Percentiles rank a stretch among this genome's conserved stretches.
These are phyloP conservation scores for Montipora efflorescens DNA, from an alignment of 64 coral and sea anemone species.

Conservation along the genomic window DNA sequence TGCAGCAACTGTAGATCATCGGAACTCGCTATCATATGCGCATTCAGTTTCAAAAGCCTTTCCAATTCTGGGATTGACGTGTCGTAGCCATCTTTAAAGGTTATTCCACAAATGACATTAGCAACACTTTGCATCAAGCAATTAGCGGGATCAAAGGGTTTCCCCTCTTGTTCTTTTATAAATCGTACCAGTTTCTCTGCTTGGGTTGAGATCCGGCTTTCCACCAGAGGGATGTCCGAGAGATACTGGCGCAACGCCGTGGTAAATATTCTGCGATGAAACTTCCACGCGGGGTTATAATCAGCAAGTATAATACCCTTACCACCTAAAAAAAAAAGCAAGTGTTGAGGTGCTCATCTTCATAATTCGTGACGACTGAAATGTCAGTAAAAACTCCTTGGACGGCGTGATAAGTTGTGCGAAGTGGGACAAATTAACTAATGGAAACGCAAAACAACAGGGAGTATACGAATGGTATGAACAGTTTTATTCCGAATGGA, in stretches of 20 bases:
- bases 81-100: conserved; percentile 55
- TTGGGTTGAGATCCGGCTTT: conserved; percentile 24
- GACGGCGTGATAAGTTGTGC: too few relatives aligned
- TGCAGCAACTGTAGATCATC: not conserved
- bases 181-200: not conserved
- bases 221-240: conserved; percentile 18
- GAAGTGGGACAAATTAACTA: too few relatives aligned
- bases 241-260: conserved; percentile 52
- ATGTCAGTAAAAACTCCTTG: not conserved
- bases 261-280: conserved; percentile 44
- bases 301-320: conserved; percentile 41
- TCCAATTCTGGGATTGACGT: conserved; percentile 29
- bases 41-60: not conserved
- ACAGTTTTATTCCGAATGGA: too few relatives aligned
- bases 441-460: too few relatives aligned
- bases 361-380: not conserved
- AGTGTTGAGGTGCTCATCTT: not conserved
- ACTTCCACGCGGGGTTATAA: conserved; percentile 43
- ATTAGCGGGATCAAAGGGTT: conserved; percentile 43
- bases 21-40: not conserved
- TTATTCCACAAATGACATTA: conserved; percentile 63
- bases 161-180: conserved; percentile 41
- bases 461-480: too few relatives aligned
- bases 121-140: conserved; percentile 44
- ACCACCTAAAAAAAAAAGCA: not conserved